phyloP scores from a whole-genome alignment of 2,888 invertebrate species.

The Pantelozetes paolii region DNA sequence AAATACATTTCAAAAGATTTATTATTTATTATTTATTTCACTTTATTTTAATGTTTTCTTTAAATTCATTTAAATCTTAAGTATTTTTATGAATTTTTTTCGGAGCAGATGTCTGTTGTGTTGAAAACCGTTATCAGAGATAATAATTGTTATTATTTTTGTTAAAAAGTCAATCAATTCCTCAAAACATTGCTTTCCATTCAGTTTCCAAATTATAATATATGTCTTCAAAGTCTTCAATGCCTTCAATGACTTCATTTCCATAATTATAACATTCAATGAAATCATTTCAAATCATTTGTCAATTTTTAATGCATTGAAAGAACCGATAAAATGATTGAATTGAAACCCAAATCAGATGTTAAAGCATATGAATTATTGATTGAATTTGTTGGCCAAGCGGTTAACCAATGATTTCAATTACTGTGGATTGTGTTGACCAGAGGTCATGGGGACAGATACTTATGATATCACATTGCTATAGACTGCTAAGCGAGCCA shows the following conservation, averaged over 20 bases:
- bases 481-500: constrained; percentile 38
- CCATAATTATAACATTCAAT: no score
- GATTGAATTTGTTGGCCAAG: not conserved
- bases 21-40: constrained; percentile 6
- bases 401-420: not conserved
- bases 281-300: no score
- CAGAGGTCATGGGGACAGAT: constrained; percentile 30
- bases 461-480: constrained; percentile 16
- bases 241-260: no score
- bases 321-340: no score
- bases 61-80: not conserved
- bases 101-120: not conserved
- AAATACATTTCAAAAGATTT: constrained; percentile 6
- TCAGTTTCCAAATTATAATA: no score
- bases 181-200: not conserved
- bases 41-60: not conserved
- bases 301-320: no score
- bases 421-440: not conserved
- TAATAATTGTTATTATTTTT: not conserved
- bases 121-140: not conserved
- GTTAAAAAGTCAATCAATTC: not conserved
- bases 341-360: no score
- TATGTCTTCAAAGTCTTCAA: no score
- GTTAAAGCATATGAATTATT: not conserved
- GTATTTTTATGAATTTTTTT: not conserved